These are phyloP conservation scores for Latrodectus geometricus DNA, from an alignment of 1,140 invertebrate species.

Conservation along the genomic window DNA sequence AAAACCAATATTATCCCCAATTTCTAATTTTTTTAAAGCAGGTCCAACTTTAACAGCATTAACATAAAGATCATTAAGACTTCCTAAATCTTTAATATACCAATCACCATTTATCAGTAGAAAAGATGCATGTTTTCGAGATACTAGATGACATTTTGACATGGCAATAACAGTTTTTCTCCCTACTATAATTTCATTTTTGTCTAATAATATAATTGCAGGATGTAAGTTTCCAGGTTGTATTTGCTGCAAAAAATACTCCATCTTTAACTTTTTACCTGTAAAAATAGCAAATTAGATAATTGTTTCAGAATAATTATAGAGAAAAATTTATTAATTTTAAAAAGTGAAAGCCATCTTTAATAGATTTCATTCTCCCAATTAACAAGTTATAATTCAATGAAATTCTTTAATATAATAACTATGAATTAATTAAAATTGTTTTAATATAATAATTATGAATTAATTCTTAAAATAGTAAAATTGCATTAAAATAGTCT, in stretches of 20 bases:
- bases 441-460: too few relatives aligned
- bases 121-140: conserved; percentile 2
- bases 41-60: background rate
- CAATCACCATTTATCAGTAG: background rate
- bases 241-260: conserved; percentile 11
- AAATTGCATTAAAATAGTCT: too few relatives aligned
- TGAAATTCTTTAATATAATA: too few relatives aligned
- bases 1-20: conserved; percentile 26
- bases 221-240: background rate
- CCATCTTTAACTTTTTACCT: background rate
- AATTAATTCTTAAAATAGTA: too few relatives aligned
- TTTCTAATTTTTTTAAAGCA: background rate
- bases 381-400: too few relatives aligned
- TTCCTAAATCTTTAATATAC: conserved; percentile 16
- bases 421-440: too few relatives aligned
- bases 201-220: background rate
- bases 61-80: conserved; percentile 23
- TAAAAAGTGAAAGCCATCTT: too few relatives aligned
- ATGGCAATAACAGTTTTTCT: background rate
- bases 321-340: too few relatives aligned
- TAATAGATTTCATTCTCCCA: too few relatives aligned
- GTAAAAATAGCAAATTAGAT: too few relatives aligned
- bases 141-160: background rate
- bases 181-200: background rate
- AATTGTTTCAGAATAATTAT: too few relatives aligned